A percentile compares a stretch with the other conserved stretches of the same genome.
Conservation (phyloP, 2,888 invertebrate species). For the Apomyelois bistriatella region DNA sequence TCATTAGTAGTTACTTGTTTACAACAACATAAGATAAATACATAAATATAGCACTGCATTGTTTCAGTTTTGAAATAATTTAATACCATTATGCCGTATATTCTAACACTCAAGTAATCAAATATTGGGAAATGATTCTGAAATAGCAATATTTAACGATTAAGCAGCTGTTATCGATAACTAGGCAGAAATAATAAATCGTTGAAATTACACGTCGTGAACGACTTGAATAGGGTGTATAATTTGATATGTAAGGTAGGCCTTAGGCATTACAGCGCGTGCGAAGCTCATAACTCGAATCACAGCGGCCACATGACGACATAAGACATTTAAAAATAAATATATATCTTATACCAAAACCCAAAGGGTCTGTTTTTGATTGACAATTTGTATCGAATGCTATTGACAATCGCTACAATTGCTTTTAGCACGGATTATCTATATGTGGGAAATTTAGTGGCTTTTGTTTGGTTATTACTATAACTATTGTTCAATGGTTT, state of each 20-base stretch:
- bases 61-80: neutral
- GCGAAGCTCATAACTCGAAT: conserved; percentile 32
- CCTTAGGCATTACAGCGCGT: conserved; percentile 32
- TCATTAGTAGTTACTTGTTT: no score
- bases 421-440: conserved; percentile 32
- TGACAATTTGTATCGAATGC: conserved; percentile 14
- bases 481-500: conserved; percentile 40
- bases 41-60: neutral
- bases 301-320: conserved; percentile 41
- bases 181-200: conserved; percentile 1
- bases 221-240: conserved; percentile 15
- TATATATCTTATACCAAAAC: conserved; percentile 21
- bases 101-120: conserved; percentile 11
- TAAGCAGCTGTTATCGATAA: neutral
- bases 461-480: conserved; percentile 42
- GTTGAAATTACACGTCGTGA: conserved; percentile 3
- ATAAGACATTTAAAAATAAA: conserved; percentile 17
- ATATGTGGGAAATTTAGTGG: conserved; percentile 49
- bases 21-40: no score
- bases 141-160: conserved; percentile 4
- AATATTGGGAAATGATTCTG: conserved; percentile 14
- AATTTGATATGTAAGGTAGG: conserved; percentile 20
- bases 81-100: neutral
- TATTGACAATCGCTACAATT: conserved; percentile 30
- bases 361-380: conserved; percentile 27